Evolutionary conservation across 2,888 invertebrate species (phyloP).

Genomic region (Plagiodera versicolora): DNA sequence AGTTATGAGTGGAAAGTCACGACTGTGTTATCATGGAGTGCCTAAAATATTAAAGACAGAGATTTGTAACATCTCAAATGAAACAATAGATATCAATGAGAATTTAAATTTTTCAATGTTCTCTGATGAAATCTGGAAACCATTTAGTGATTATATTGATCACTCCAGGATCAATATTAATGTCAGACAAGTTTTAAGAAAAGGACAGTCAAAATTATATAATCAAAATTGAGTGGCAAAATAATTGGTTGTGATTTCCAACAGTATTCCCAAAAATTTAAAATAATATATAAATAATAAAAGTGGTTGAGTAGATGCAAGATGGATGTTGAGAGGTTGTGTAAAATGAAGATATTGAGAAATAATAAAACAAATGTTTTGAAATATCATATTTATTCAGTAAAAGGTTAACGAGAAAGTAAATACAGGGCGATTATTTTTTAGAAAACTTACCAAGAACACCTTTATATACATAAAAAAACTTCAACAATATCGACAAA

Average conservation of each 20-base stretch:
- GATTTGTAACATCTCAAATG: conserved; percentile 49
- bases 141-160: conserved; percentile 64
- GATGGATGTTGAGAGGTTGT: background rate
- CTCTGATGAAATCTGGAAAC: conserved; percentile 57
- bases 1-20: conserved; percentile 83
- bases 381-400: conserved; percentile 9
- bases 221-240: background rate
- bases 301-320: too few species aligned
- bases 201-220: background rate
- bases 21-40: conserved; percentile 91
- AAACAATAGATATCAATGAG: conserved; percentile 11
- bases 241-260: background rate
- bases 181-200: conserved; percentile 76
- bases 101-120: conserved; percentile 36
- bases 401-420: conserved; percentile 7
- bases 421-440: conserved; percentile 14
- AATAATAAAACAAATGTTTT: too few species aligned
- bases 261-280: too few species aligned
- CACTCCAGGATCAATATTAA: conserved; percentile 90
- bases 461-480: conserved; percentile 13
- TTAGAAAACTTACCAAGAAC: conserved; percentile 10
- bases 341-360: background rate
- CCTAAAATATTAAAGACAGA: conserved; percentile 74
- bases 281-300: too few species aligned
- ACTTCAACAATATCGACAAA: conserved; percentile 13